Conservation (phyloP, 2,888 invertebrate genomes). For the Bimastos eiseni region DNA sequence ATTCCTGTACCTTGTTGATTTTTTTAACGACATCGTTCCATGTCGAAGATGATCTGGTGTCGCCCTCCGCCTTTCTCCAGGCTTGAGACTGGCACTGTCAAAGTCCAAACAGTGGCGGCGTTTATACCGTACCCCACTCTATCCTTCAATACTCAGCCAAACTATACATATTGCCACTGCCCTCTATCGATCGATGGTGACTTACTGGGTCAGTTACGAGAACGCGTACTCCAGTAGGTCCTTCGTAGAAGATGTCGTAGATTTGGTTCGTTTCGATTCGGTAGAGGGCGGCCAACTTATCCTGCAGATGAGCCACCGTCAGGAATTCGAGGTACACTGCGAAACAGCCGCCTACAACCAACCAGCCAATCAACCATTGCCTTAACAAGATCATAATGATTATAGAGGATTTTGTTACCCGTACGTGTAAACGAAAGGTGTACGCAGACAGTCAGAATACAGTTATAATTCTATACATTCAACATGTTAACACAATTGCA, state of each 20-base stretch:
- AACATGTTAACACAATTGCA: too few relatives aligned
- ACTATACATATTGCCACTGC: neutral
- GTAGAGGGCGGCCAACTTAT: constrained; percentile 71
- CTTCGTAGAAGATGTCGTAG: constrained; percentile 74
- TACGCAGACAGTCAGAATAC: too few relatives aligned
- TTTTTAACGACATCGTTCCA: too few relatives aligned
- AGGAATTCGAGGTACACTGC: constrained; percentile 78
- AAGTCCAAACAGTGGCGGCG: too few relatives aligned
- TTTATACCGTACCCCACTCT: too few relatives aligned
- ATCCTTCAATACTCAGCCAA: neutral
- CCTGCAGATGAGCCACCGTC: constrained; percentile 71
- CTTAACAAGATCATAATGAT: neutral
- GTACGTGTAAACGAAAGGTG: too few relatives aligned
- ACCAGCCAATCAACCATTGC: neutral
- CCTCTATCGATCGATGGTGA: neutral
- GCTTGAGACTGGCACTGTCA: too few relatives aligned
- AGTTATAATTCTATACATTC: too few relatives aligned
- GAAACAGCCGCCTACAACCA: constrained; percentile 39
- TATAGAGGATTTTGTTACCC: too few relatives aligned
- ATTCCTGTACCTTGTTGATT: neutral
- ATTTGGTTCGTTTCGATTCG: constrained; percentile 63
- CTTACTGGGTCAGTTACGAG: constrained; percentile 79
- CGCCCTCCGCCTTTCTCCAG: too few relatives aligned
- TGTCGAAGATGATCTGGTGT: too few relatives aligned
- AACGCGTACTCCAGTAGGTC: constrained; percentile 82